Percentiles rank a stretch among this genome's conserved stretches.
Conservation (phyloP, 30 jellyfish, hydroid and myxozoan species). For the Cassiopea xamachana region DNA sequence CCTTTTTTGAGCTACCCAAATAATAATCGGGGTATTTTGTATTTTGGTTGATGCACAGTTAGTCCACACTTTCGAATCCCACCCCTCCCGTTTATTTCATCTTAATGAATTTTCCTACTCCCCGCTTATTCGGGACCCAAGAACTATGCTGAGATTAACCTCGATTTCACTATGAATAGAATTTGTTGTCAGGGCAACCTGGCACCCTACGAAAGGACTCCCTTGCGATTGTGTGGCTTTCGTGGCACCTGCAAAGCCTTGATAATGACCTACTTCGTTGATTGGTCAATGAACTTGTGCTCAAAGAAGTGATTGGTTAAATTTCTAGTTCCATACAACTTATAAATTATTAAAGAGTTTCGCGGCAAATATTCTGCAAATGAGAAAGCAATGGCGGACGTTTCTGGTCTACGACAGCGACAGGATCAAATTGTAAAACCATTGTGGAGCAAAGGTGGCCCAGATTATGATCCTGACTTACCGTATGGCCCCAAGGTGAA, state of each 20-base stretch:
- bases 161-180: too few species aligned
- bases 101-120: too few species aligned
- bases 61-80: too few species aligned
- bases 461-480: slow-evolving; percentile 87
- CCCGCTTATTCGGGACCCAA: too few species aligned
- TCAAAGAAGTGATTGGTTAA: not conserved
- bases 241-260: not conserved
- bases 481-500: slow-evolving; percentile 96
- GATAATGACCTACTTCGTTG: not conserved
- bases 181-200: too few species aligned
- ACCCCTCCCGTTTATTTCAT: too few species aligned
- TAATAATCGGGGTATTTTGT: too few species aligned
- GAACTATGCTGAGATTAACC: too few species aligned
- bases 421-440: slow-evolving; percentile 60
- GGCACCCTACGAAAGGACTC: too few species aligned
- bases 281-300: not conserved
- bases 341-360: slow-evolving; percentile 51
- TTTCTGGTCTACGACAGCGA: slow-evolving; percentile 41
- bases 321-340: not conserved
- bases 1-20: too few species aligned
- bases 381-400: slow-evolving; percentile 59
- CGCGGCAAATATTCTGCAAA: slow-evolving; percentile 49
- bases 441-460: slow-evolving; percentile 94
- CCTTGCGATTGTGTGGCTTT: not conserved
- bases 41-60: too few species aligned